These are phyloP conservation scores for Bos indicus DNA, from an alignment of 2,113 vertebrate genomes.

Conservation along the genomic window DNA sequence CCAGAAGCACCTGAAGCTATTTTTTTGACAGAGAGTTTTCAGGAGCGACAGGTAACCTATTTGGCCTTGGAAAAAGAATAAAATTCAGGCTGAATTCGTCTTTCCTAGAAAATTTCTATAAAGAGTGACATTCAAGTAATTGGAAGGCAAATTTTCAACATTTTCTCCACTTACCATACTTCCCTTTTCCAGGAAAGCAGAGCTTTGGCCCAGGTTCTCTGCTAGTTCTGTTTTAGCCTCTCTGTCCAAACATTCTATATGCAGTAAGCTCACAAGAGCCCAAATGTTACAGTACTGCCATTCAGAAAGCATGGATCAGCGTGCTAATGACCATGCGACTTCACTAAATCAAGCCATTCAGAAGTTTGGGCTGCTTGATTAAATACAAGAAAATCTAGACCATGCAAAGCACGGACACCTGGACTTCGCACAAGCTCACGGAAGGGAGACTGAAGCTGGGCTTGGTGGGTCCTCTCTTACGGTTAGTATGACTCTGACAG, in stretches of 20 bases:
- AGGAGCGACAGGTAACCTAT: constrained; percentile 14
- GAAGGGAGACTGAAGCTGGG: not conserved
- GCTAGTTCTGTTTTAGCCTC: not conserved
- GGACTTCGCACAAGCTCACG: not conserved
- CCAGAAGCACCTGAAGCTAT: not conserved
- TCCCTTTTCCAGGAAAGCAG: not conserved
- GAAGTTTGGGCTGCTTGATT: not conserved
- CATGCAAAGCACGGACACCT: not conserved
- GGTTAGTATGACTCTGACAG: fast-evolving
- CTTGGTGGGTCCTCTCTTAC: fast-evolving
- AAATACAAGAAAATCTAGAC: not conserved
- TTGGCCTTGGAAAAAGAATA: constrained; percentile 39
- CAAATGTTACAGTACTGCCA: fast-evolving
- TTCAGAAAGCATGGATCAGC: not conserved
- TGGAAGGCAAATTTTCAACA: constrained; percentile 4
- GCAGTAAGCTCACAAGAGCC: not conserved
- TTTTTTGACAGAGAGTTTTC: constrained; percentile 20
- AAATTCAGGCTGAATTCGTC: constrained; percentile 9
- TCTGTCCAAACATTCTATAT: not conserved
- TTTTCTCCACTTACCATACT: not conserved
- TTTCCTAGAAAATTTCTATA: not conserved
- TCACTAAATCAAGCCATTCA: not conserved
- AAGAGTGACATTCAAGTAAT: constrained; percentile 11
- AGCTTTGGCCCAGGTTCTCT: not conserved
- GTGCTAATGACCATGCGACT: not conserved